Evolutionary conservation across 2,113 vertebrate genomes (phyloP).

Genomic region (Neomonachus schauinslandi): DNA sequence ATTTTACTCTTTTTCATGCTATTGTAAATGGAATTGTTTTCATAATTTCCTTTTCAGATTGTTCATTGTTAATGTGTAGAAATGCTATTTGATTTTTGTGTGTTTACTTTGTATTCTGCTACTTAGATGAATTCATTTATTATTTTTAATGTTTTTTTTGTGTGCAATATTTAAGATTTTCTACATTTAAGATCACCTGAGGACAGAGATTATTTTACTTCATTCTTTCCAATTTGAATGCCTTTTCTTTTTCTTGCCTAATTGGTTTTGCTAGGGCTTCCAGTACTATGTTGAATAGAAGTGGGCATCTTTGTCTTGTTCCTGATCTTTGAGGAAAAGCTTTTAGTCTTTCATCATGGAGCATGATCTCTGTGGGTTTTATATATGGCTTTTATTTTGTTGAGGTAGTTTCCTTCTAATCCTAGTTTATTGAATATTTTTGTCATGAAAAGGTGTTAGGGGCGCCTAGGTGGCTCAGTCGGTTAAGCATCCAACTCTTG

Average conservation of each 20-base stretch:
- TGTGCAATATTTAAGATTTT: neutral
- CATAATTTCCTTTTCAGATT: neutral
- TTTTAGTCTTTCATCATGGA: neutral
- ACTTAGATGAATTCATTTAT: neutral
- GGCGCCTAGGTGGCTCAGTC: neutral
- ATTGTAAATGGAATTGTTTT: neutral
- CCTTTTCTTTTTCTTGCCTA: neutral
- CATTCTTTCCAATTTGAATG: neutral
- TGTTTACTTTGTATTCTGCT: neutral
- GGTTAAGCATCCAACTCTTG: neutral
- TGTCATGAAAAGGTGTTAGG: neutral
- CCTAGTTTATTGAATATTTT: neutral
- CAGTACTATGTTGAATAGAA: neutral
- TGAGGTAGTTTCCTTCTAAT: neutral
- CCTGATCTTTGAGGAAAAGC: neutral
- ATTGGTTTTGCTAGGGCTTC: neutral
- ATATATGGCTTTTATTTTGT: neutral
- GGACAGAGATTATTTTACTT: neutral
- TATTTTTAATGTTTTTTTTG: neutral
- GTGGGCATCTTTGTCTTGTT: neutral
- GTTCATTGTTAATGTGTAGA: neutral
- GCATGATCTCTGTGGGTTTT: neutral
- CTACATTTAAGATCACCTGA: neutral
- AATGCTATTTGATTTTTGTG: neutral
- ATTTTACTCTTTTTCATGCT: neutral